Evolutionary conservation across 2,113 vertebrate genomes (phyloP), one percentile per base, ranked within the genome.

Genomic region (Campylorhamphus procurvoides): DNA sequence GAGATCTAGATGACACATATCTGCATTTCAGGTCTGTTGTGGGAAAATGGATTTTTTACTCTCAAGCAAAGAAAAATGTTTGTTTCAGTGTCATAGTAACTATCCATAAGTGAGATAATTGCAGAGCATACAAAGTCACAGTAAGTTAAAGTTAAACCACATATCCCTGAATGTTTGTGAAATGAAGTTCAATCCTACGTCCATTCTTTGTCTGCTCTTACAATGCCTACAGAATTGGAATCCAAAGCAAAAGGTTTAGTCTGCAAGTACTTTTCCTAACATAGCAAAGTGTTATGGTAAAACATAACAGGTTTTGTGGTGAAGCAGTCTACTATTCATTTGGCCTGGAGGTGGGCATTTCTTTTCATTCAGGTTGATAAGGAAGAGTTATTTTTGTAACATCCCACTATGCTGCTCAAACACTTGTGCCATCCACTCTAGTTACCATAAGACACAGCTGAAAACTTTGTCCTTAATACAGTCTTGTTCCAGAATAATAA

Each of bases 151-250:
- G 11, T 13, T 67, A 73, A 75, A 20, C 17, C 16, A 18, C 10
- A 7, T 11, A 31, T 19, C 15, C 33, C 24, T 47, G 44, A 55
- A 28, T 25, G 23, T 63, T 27, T 80, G 47, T 44, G 39, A 40
- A 80, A 47, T 63, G 9, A 63, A 80, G 46, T 67, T 67, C 52
- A 59, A 9, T 20, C n/a, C 16, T 22, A 5, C 24, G 18, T 49
- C 47, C 47, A 40, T n/a, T 3, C 40, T 28, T 3, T 29, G 25
- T 18, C 53, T 80, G 35, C 35, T 62, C 18, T 66, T 78, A 22
- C 27, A 66, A 9, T 8, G 24, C 16, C 46, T 84, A 2, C 18
- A 4, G 0, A 0, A 18, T 5, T 42, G 14, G 29, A 10, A 37
- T 88, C 10, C 42, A n/a, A 84, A 75, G 37, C 11, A 85, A 64